Evolutionary conservation across 2,797 vertebrate genomes (phyloP), one percentile per base, ranked within the genome.

Genomic region (Gymnoscopelus braueri): DNA sequence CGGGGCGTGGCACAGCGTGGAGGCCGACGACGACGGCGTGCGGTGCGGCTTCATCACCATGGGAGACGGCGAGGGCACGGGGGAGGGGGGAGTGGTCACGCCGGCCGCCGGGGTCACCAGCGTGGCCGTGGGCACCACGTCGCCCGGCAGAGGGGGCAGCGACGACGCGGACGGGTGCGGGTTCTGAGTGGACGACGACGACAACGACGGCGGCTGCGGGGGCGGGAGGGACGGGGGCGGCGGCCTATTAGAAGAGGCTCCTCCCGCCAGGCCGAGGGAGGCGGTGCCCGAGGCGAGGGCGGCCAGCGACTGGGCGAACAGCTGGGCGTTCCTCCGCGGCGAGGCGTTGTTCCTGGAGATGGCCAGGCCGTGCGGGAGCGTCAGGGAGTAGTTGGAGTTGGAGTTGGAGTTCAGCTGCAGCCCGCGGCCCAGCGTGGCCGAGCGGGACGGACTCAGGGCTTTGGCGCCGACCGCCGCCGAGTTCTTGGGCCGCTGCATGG

Each of bases 281-380:
- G 91, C 89, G 26, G 92, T 79, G 68, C 88, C 88, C 0, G 88
- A 75, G 0, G 90, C 84, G 60, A 95, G 93, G 54, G 88, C 85
- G 0, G 91, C 90, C 49, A 94, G 77, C 0, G 93, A 93, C 70
- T 92, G 93, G 56, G 93, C 91, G 1, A 94, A 94, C 48, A 88
- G 89, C 79, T 90, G 87, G 24, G 92, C 90, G 5, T 91, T 93
- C 35, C 80, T 87, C 24, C 87, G 80, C 0, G 88, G 80, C 0
- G 91, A 89, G 26, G 88, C 77, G 0, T 62, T 83, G 78, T 93
- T 92, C 63, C 50, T 88, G 39, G 91, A 90, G 63, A 94, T 91
- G 60, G 93, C 90, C 0, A 91, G 87, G 11, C 92, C 92, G n/a
- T 92, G 92, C 0, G 93, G 93, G 72, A 94, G 84, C 5, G 91